Evolutionary conservation across 2,888 invertebrate genomes (phyloP).

Genomic region (Conomelus anceps): DNA sequence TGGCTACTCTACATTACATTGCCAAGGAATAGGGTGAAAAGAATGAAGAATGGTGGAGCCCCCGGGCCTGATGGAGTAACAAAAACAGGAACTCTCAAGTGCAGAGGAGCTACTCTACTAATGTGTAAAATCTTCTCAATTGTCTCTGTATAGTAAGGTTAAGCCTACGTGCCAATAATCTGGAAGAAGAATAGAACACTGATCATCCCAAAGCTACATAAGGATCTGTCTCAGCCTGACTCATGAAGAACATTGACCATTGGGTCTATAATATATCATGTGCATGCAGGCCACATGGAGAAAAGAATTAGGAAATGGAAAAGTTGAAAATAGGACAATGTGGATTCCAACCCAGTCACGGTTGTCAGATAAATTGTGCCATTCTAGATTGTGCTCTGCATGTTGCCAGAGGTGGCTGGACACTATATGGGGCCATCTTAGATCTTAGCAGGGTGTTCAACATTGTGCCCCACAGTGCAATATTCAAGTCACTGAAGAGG

Average conservation of each 20-base stretch:
- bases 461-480: not conserved
- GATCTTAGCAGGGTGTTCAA: not conserved
- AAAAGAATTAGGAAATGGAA: not conserved
- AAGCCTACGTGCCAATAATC: not conserved
- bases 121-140: not conserved
- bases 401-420: not conserved
- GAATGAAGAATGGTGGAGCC: not conserved
- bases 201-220: conserved; percentile 15
- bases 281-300: not conserved
- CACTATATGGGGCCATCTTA: not conserved
- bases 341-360: not conserved
- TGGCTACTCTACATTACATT: too few relatives aligned
- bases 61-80: not conserved
- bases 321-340: not conserved
- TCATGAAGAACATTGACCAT: conserved; percentile 17
- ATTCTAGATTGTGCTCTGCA: not conserved
- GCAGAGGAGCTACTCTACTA: not conserved
- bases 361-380: not conserved
- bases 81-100: not conserved
- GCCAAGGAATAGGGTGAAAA: not conserved
- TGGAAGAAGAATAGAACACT: conserved; percentile 17
- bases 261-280: not conserved
- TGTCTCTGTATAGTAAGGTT: too few relatives aligned
- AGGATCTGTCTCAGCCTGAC: not conserved
- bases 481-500: not conserved